Base-by-base conservation (phyloP, 2,113 vertebrate genomes). In the Pithys albifrons region DNA sequence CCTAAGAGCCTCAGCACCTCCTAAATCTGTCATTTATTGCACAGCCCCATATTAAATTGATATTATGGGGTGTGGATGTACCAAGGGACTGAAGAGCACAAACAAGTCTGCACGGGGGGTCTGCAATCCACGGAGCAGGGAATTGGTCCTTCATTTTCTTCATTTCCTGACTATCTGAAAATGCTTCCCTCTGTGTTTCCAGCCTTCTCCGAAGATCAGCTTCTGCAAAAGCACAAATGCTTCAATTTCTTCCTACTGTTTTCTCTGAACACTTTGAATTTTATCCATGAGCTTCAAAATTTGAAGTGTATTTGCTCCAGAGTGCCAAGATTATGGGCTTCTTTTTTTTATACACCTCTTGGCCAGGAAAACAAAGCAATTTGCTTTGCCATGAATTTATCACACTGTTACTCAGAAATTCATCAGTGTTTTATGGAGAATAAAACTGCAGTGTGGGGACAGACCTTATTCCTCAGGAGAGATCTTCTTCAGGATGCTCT, bases 21-120 rank as follows among this genome's bases (percentile, higher is more conserved):
- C 81, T 90, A 88, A 96, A 96, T 83, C 67, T 91, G 82, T 78
- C 91, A 81, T 86, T 92, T 94, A 51, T 78, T 59, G 90, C 88
- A 23, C 83, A 84, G 85, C 5, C 9, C 35, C 46, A 14, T 12
- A 28, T 71, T 59, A 84, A 91, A 91, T 91, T 81, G 92, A 29
- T 85, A 77, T 88, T 70, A 74, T 16, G 69, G 90, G 6, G 20
- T 88, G 24, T 48, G 52, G 48, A 41, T 66, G 55, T 8, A 70
- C 46, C 31, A 25, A 46, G 19, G 33, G 28, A 25, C 37, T 39
- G 52, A 91, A 46, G 51, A 94, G 77, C 69, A 74, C 72, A 80
- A 88, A 88, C 75, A n/a, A 37, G 5, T 25, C 65, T 1, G 9
- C 51, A 18, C 14, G 6, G 85, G 59, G 31, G 25, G 17, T 64